Conservation (phyloP, 2,113 vertebrate species). For the Dasypus novemcinctus region DNA sequence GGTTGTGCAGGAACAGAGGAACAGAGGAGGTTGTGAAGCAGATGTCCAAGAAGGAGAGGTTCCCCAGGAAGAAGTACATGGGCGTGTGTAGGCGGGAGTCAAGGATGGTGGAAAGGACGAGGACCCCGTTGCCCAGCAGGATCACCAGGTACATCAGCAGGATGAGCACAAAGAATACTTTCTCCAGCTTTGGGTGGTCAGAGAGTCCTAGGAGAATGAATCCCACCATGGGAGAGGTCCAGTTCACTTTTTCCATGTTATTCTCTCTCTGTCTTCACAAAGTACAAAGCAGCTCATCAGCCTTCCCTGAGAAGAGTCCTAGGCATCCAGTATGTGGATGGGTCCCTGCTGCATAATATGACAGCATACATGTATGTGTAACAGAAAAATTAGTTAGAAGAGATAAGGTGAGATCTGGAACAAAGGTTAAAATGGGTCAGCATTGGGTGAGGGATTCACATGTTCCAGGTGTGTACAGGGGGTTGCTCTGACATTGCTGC, state of each 20-base stretch:
- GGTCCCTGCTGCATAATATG: neutral
- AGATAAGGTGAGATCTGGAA: neutral
- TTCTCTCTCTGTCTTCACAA: neutral
- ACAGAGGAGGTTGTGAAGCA: slow-evolving; percentile 29
- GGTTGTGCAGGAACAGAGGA: neutral
- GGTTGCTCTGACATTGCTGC: neutral
- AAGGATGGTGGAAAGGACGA: slow-evolving; percentile 43
- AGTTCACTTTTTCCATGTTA: neutral
- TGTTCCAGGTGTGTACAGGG: neutral
- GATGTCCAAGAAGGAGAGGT: slow-evolving; percentile 63
- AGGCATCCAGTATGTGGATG: too few species aligned
- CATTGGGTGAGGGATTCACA: neutral
- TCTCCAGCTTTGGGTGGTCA: neutral
- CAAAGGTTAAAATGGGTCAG: neutral
- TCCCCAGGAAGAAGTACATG: slow-evolving; percentile 64
- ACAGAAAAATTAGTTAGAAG: neutral
- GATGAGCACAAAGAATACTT: slow-evolving; percentile 15
- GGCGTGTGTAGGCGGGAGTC: slow-evolving; percentile 14
- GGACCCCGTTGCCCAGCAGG: slow-evolving; percentile 16
- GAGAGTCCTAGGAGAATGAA: slow-evolving; percentile 53
- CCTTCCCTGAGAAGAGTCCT: neutral
- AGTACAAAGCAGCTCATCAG: neutral
- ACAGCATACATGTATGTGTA: neutral
- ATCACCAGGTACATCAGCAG: slow-evolving; percentile 1
- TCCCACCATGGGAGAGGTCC: neutral